phyloP scores from a whole-genome alignment of 2,113 vertebrate genomes.

The Malaclemys terrapin region DNA sequence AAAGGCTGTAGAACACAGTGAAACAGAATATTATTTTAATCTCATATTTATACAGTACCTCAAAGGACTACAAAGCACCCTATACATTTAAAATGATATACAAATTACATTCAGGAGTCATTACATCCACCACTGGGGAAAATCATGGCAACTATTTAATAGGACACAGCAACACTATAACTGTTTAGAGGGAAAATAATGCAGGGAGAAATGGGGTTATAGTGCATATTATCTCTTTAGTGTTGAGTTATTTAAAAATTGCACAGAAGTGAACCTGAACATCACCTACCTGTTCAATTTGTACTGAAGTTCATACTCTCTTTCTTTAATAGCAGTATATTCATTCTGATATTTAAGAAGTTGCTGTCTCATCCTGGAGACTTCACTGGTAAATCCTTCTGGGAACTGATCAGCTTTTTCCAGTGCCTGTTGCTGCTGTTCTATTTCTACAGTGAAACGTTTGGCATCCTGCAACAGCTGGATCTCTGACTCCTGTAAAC shows the following conservation, averaged over 20 bases:
- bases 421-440: slow-evolving; percentile 78
- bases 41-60: background rate
- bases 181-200: background rate
- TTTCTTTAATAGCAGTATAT: slow-evolving; percentile 75
- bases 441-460: slow-evolving; percentile 76
- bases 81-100: slow-evolving; percentile 1
- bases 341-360: slow-evolving; percentile 84
- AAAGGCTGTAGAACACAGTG: background rate
- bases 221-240: background rate
- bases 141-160: background rate
- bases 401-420: slow-evolving; percentile 82
- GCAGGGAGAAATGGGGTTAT: background rate
- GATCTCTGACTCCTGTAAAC: slow-evolving; percentile 88
- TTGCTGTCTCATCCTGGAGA: slow-evolving; percentile 80
- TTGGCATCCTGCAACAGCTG: slow-evolving; percentile 86
- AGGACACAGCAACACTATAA: background rate
- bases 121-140: background rate
- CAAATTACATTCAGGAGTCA: background rate
- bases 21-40: background rate
- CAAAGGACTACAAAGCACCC: background rate
- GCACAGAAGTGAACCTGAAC: background rate
- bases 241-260: background rate
- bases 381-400: slow-evolving; percentile 77
- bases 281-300: slow-evolving; percentile 81
- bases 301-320: slow-evolving; percentile 78